Base-by-base conservation (phyloP, 2,888 invertebrate species). In the Heteropelma amictum region DNA sequence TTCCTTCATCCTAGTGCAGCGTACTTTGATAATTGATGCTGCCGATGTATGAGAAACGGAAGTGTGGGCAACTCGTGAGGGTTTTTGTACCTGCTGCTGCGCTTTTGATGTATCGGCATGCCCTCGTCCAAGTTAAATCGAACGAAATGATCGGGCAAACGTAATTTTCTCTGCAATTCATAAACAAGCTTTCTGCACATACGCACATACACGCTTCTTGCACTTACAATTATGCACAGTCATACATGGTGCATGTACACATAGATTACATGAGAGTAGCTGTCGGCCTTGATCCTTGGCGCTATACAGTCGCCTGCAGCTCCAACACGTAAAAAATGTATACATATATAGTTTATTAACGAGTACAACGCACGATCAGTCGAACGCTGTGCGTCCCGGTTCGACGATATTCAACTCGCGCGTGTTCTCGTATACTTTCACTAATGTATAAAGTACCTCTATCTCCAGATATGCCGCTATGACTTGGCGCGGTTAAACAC, bases 261-360 rank as follows among this genome's bases (percentile, higher is more conserved):
- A 56, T 47, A 58, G 42, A 69, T n/a, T 30, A 30, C 69, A 42
- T 21, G 67, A 72, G 72, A 68, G 68, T 84, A 84, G 82, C 81
- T 77, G 81, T 83, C 86, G 87, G 87, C 87, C 87, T 87, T 87
- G 87, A 87, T 87, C 87, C 87, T 86, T 87, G 84, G 86, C 86
- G 87, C 86, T 87, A n/a, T n/a, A 83, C 84, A 85, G 83, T 87
- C 84, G 86, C 81, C 82, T 72, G 80, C 77, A 84, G 84, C 81
- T 74, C 76, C 68, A 7, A 65, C 30, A 64, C 61, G 30, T 38
- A 38, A 12, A n/a, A n/a, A n/a, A n/a, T n/a, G n/a, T n/a, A n/a
- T n/a, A n/a, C n/a, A n/a, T 53, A 64, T 64, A 47, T 38, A 42
- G 53, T 51, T 64, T 65, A 70, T 56, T 21, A 54, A 61, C 61